Evolutionary conservation across 2,797 vertebrate genomes (phyloP).

Genomic region (Furcifer pardalis): DNA sequence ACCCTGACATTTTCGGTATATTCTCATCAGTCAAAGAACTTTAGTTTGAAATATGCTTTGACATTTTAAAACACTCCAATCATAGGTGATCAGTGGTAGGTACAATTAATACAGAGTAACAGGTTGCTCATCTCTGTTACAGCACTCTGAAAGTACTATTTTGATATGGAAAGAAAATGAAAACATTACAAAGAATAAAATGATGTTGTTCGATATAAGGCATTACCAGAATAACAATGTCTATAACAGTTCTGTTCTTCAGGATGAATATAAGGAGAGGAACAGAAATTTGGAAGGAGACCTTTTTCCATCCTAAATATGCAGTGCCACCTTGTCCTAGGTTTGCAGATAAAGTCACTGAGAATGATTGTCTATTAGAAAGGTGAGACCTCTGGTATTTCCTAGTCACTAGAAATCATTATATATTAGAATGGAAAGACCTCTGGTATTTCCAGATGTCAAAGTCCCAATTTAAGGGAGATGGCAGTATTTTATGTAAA

Average conservation of each 20-base stretch:
- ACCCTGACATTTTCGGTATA: no score
- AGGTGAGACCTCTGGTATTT: conserved; percentile 29
- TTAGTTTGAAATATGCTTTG: conserved; percentile 30
- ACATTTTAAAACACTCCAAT: conserved; percentile 46
- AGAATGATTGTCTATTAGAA: conserved; percentile 31
- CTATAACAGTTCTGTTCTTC: conserved; percentile 1
- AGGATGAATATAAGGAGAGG: conserved; percentile 8
- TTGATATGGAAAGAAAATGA: conserved; percentile 33
- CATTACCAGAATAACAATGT: conserved; percentile 11
- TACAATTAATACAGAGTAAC: conserved; percentile 56
- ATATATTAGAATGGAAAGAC: conserved; percentile 27
- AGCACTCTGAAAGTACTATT: conserved; percentile 39
- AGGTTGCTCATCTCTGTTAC: conserved; percentile 31
- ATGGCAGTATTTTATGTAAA: conserved; percentile 3
- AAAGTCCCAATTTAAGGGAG: conserved; percentile 33
- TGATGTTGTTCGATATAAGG: not conserved
- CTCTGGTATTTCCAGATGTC: conserved; percentile 32
- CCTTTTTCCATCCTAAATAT: conserved; percentile 15
- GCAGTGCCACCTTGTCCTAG: conserved; percentile 5
- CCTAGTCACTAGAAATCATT: conserved; percentile 6
- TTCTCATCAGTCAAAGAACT: conserved; percentile 21
- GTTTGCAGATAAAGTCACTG: conserved; percentile 6
- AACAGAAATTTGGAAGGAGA: not conserved
- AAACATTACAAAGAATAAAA: conserved; percentile 36
- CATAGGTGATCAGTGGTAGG: conserved; percentile 54